Evolutionary conservation across 1,140 invertebrate species (phyloP).

Genomic region (Potamilus streckersoni): DNA sequence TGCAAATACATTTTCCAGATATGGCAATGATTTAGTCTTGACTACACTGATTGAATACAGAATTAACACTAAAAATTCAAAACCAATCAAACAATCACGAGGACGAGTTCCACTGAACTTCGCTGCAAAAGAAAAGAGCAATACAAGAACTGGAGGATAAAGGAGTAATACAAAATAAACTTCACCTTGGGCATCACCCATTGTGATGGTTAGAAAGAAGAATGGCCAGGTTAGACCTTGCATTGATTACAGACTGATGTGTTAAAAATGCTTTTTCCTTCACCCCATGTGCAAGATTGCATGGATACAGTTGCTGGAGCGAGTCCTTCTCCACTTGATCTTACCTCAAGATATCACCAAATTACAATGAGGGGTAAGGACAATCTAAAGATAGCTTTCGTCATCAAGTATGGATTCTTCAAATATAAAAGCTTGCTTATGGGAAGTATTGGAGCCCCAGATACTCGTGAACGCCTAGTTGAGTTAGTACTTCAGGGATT

Average conservation of each 20-base stretch:
- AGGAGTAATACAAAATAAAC: slow-evolving; percentile 6
- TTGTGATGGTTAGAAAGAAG: slow-evolving; percentile 8
- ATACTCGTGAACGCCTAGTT: slow-evolving; percentile 4
- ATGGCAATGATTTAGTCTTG: slow-evolving; percentile 12
- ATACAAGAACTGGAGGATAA: slow-evolving; percentile 12
- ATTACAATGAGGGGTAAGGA: slow-evolving; percentile 5
- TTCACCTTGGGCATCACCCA: slow-evolving; percentile 10
- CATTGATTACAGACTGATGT: slow-evolving; percentile 10
- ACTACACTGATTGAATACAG: slow-evolving; percentile 1
- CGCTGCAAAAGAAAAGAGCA: slow-evolving; percentile 9
- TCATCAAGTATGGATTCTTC: slow-evolving; percentile 12
- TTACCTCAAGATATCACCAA: slow-evolving; percentile 14
- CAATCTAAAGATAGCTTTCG: slow-evolving; percentile 2
- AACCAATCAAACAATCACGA: slow-evolving; percentile 11
- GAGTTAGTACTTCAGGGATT: slow-evolving; percentile 8
- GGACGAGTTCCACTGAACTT: slow-evolving; percentile 2
- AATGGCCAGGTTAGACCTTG: slow-evolving; percentile 5
- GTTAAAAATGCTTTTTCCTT: slow-evolving; percentile 5
- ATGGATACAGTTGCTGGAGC: background rate
- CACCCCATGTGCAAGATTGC: slow-evolving; percentile 1
- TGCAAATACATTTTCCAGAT: no score
- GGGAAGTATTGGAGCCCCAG: slow-evolving; percentile 4
- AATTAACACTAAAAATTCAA: slow-evolving; percentile 12
- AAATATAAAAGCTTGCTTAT: slow-evolving; percentile 5
- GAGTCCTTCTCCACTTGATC: slow-evolving; percentile 20